Conservation (phyloP, 2,797 vertebrate species). For the Lithobates sylvaticus region DNA sequence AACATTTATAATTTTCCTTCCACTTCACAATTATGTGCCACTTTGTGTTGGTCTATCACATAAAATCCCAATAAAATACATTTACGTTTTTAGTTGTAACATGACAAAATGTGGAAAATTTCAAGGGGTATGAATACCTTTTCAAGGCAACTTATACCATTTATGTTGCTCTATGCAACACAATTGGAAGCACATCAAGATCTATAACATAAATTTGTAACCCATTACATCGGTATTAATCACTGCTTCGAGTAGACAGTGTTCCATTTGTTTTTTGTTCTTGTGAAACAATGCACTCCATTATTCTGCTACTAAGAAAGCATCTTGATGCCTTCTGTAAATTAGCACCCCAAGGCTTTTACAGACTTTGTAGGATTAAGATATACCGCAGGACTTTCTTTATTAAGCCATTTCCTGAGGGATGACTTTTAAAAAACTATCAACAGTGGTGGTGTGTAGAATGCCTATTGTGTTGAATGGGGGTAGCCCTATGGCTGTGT, state of each 20-base stretch:
- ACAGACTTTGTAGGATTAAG: neutral
- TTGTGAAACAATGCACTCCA: neutral
- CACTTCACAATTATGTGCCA: too few relatives aligned
- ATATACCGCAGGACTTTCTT: slow-evolving; percentile 2
- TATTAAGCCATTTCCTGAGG: neutral
- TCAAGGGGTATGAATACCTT: too few relatives aligned
- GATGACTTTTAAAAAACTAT: neutral
- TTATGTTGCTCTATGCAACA: too few relatives aligned
- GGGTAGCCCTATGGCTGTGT: neutral
- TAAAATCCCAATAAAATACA: too few relatives aligned
- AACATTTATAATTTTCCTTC: too few relatives aligned
- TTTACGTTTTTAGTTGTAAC: too few relatives aligned
- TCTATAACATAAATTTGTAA: neutral
- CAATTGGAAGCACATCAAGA: too few relatives aligned
- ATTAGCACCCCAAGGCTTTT: neutral
- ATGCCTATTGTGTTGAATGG: neutral
- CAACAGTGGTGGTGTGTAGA: neutral
- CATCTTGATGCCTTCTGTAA: slow-evolving; percentile 3
- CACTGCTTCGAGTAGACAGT: neutral
- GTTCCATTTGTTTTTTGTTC: neutral
- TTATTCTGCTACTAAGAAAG: neutral
- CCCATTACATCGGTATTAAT: slow-evolving; percentile 1
- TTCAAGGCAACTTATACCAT: too few relatives aligned
- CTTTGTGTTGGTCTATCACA: too few relatives aligned
- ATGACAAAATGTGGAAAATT: too few relatives aligned